phyloP scores from a whole-genome alignment of 2,113 vertebrate genomes.

The Python bivittatus region DNA sequence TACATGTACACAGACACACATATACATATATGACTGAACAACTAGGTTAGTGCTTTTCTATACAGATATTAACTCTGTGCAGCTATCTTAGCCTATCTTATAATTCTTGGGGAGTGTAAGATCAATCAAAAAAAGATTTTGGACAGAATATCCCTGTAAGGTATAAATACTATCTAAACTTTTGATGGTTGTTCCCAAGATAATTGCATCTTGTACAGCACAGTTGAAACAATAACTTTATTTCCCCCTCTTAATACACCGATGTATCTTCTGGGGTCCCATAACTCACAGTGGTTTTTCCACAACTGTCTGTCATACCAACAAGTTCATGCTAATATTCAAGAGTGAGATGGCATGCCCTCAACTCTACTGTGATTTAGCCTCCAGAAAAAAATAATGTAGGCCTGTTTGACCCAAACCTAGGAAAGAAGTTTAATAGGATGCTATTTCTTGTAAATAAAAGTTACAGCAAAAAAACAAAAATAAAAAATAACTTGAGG shows the following conservation, averaged over 20 bases:
- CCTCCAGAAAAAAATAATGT: background rate
- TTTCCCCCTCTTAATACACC: background rate
- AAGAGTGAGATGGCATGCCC: background rate
- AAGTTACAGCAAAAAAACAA: background rate
- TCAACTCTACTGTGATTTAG: background rate
- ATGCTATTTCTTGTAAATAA: background rate
- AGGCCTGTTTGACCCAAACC: background rate
- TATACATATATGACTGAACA: background rate
- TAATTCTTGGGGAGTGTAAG: background rate
- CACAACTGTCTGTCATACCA: background rate
- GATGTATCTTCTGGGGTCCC: background rate
- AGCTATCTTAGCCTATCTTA: background rate
- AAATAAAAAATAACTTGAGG: background rate
- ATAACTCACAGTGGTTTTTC: background rate
- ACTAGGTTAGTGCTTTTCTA: background rate
- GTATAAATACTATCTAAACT: background rate
- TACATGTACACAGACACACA: background rate
- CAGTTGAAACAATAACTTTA: background rate
- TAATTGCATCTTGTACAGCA: too few species aligned
- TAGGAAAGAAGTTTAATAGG: background rate
- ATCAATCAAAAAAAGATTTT: background rate
- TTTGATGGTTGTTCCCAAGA: too few species aligned
- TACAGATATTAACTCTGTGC: background rate
- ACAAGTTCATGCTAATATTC: background rate
- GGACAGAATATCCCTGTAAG: background rate